Percentiles rank a stretch among this genome's conserved stretches.
phyloP scores from a whole-genome alignment of 2,888 invertebrate genomes.

The Myopa tessellatipennis region DNA sequence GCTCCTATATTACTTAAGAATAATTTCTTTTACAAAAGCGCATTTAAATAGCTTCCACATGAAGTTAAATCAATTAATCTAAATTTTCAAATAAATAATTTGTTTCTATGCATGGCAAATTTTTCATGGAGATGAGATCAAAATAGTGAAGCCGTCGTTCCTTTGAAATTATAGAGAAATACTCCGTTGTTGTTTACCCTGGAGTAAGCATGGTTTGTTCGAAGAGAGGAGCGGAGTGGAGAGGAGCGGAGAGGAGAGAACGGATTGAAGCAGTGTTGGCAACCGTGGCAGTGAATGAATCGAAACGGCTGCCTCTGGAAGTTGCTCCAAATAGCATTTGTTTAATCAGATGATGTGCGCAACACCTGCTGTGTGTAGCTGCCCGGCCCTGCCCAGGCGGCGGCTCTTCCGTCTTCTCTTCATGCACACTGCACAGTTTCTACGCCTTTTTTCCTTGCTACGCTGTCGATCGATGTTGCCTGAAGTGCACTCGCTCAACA shows the following conservation, averaged over 20 bases:
- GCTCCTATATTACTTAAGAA: too few relatives aligned
- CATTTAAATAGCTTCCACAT: too few relatives aligned
- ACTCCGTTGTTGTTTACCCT: background rate
- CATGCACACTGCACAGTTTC: background rate
- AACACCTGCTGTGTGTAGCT: conserved; percentile 29
- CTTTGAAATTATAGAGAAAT: background rate
- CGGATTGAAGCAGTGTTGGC: background rate
- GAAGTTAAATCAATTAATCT: conserved; percentile 21
- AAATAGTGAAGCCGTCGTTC: background rate
- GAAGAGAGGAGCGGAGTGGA: background rate
- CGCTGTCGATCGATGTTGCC: conserved; percentile 31
- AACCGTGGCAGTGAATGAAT: background rate
- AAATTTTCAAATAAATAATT: conserved; percentile 28
- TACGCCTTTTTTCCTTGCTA: conserved; percentile 1
- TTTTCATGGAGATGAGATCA: background rate
- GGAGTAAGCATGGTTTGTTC: background rate
- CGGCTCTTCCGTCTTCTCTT: background rate
- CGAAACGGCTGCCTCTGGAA: background rate
- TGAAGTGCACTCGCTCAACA: conserved; percentile 9
- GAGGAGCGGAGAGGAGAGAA: too few relatives aligned
- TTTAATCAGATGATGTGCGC: conserved; percentile 36
- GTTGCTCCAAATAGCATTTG: conserved; percentile 33
- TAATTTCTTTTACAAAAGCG: too few relatives aligned
- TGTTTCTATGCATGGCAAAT: background rate
- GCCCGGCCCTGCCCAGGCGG: background rate